Evolutionary conservation across 2,888 invertebrate species (phyloP).

Genomic region (Tinea semifulvella): DNA sequence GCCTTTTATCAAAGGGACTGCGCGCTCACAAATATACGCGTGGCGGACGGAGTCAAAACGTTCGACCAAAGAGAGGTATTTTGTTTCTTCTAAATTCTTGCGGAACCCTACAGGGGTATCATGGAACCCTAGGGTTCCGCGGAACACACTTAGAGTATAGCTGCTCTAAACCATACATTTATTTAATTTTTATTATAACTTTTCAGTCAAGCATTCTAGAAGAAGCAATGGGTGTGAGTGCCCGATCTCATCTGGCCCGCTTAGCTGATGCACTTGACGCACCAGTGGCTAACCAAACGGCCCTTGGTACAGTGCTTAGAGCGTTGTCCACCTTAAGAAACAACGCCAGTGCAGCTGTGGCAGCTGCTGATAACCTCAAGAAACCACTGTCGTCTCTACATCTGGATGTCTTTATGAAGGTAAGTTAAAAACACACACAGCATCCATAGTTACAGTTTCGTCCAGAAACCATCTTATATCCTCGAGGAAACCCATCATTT

Average conservation of each 20-base stretch:
- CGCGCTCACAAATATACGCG: too few species aligned
- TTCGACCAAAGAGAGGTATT: too few species aligned
- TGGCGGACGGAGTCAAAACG: too few species aligned
- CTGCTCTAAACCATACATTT: too few species aligned
- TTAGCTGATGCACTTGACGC: constrained; percentile 81
- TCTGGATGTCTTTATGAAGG: constrained; percentile 66
- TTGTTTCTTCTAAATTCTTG: too few species aligned
- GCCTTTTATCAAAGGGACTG: too few species aligned
- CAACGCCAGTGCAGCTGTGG: constrained; percentile 79
- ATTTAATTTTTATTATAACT: neutral
- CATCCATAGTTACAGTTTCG: too few species aligned
- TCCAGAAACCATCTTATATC: too few species aligned
- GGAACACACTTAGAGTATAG: too few species aligned
- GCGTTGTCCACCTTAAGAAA: constrained; percentile 75
- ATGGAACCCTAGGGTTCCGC: too few species aligned
- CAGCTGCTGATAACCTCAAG: constrained; percentile 79
- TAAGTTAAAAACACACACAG: constrained; percentile 22
- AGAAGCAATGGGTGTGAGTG: constrained; percentile 74
- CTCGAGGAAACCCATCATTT: too few species aligned
- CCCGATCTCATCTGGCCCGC: constrained; percentile 74
- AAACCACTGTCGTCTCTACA: constrained; percentile 76
- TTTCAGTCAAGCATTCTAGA: constrained; percentile 79
- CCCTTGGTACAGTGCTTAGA: constrained; percentile 74
- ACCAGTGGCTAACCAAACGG: constrained; percentile 80
- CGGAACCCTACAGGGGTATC: too few species aligned